These are phyloP conservation scores for Spizaetus ornatus DNA, from an alignment of 2,113 vertebrate species.

Conservation along the genomic window DNA sequence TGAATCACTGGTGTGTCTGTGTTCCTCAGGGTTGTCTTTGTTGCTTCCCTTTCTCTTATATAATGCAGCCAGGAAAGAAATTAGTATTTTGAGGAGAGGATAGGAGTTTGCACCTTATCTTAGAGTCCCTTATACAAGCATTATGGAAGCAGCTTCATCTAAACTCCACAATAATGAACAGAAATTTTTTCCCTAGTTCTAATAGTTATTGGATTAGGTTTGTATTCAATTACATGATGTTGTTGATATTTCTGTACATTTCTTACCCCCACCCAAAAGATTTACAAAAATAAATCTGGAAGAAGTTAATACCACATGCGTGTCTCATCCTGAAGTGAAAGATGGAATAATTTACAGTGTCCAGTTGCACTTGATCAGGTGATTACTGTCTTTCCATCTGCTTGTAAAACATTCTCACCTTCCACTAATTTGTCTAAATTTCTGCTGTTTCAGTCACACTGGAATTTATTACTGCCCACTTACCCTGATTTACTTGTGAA, in stretches of 20 bases:
- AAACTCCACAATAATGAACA: not conserved
- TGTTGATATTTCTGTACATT: not conserved
- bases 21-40: not conserved
- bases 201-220: not conserved
- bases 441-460: constrained; percentile 69
- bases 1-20: not conserved
- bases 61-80: not conserved
- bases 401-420: constrained; percentile 65
- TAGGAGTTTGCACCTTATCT: rapidly evolving
- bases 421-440: constrained; percentile 69
- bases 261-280: not conserved
- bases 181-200: rapidly evolving
- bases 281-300: not conserved
- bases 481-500: constrained; percentile 70
- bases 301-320: not conserved
- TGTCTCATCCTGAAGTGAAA: not conserved
- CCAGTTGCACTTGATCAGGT: constrained; percentile 65
- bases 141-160: not conserved
- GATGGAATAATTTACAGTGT: constrained; percentile 57
- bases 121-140: not conserved
- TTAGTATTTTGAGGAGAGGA: not conserved
- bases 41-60: not conserved
- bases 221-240: not conserved
- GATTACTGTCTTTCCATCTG: constrained; percentile 60
- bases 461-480: constrained; percentile 72